These are phyloP conservation scores for Ceratitis capitata DNA, from an alignment of 1,140 invertebrate genomes.

Conservation along the genomic window DNA sequence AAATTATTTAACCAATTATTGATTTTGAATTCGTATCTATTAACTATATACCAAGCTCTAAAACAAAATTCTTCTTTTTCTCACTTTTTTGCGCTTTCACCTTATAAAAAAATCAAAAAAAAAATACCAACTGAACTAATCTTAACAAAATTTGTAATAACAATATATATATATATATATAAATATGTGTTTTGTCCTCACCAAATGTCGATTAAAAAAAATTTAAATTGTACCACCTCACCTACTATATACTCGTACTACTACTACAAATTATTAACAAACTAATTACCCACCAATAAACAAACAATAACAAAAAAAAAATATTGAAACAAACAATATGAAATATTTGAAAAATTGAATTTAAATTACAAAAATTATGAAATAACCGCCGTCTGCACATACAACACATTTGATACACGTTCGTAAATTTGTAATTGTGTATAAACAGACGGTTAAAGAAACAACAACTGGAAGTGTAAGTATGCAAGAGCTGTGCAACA, in stretches of 20 bases:
- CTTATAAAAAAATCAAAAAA: constrained; percentile 34
- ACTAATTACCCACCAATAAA: constrained; percentile 41
- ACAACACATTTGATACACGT: constrained; percentile 17
- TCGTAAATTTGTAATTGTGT: constrained; percentile 38
- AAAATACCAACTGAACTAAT: constrained; percentile 39
- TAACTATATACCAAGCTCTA: constrained; percentile 51
- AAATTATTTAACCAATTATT: constrained; percentile 23
- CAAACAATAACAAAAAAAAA: not conserved
- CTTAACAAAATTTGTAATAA: constrained; percentile 41
- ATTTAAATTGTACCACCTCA: constrained; percentile 34
- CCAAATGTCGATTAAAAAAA: constrained; percentile 38
- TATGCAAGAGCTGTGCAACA: constrained; percentile 49
- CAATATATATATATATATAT: too few relatives aligned
- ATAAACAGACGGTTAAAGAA: constrained; percentile 65
- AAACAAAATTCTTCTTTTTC: constrained; percentile 56
- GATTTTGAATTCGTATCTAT: constrained; percentile 27
- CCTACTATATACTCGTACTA: constrained; percentile 39
- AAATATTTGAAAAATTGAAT: not conserved
- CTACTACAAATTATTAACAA: constrained; percentile 41
- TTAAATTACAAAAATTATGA: not conserved
- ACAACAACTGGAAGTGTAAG: constrained; percentile 66
- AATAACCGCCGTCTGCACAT: constrained; percentile 22
- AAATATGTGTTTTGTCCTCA: constrained; percentile 44
- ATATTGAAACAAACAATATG: constrained; percentile 10
- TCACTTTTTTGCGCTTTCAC: constrained; percentile 64